These are phyloP conservation scores for Bugulina stolonifera DNA, from an alignment of 2,888 invertebrate genomes.

Conservation along the genomic window DNA sequence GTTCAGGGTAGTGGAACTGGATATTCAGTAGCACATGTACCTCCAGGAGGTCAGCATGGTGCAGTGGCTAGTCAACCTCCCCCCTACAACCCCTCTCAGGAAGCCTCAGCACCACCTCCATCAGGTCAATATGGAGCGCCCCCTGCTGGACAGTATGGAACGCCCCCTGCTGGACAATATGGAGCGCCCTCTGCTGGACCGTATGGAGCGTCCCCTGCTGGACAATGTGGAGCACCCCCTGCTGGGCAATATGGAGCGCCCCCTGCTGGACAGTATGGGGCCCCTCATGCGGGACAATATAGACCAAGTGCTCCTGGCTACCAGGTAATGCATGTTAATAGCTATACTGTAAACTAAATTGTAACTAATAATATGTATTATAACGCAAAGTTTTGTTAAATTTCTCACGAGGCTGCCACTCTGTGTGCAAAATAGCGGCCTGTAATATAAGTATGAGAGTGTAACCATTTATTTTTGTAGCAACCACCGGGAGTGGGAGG, in stretches of 20 bases:
- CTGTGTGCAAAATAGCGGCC: too few species aligned
- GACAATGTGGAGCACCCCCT: slow-evolving; percentile 26
- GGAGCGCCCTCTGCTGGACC: slow-evolving; percentile 29
- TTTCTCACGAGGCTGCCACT: too few species aligned
- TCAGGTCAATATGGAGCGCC: slow-evolving; percentile 22
- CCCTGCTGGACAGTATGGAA: slow-evolving; percentile 11
- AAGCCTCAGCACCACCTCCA: neutral
- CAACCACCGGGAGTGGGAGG: neutral
- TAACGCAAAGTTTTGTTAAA: too few species aligned
- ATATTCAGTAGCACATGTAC: slow-evolving; percentile 9
- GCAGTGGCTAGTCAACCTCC: slow-evolving; percentile 24
- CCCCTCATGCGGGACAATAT: slow-evolving; percentile 23
- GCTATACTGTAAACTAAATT: too few species aligned
- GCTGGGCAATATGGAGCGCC: slow-evolving; percentile 9
- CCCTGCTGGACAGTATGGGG: slow-evolving; percentile 22
- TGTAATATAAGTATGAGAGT: too few species aligned
- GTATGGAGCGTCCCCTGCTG: neutral
- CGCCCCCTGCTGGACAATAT: slow-evolving; percentile 34
- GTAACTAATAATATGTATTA: too few species aligned
- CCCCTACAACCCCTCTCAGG: slow-evolving; percentile 2
- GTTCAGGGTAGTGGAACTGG: neutral
- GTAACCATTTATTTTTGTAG: too few species aligned
- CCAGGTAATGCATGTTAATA: too few species aligned
- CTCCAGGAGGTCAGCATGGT: slow-evolving; percentile 24
- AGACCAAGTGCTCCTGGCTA: neutral